Conservation (phyloP, 23 tunicate species). For the Trididemnum nubilum region DNA sequence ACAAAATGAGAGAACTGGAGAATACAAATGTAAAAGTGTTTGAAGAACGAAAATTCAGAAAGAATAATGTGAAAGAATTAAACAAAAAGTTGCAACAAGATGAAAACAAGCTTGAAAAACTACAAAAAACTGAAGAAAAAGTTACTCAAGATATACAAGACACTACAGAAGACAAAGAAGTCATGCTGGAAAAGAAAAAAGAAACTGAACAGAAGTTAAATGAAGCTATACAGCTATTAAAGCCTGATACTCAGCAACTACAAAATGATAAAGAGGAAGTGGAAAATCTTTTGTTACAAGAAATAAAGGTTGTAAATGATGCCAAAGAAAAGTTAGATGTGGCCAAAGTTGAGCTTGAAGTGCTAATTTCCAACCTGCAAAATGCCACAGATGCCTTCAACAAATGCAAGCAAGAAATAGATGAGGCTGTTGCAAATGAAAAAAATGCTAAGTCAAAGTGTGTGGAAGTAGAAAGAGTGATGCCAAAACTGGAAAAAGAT, state of each 20-base stretch:
- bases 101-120: conserved; percentile 41
- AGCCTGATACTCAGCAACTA: conserved; percentile 60
- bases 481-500: conserved; percentile 52
- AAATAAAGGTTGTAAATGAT: conserved; percentile 79
- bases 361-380: conserved; percentile 45
- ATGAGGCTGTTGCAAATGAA: conserved; percentile 14
- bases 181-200: conserved; percentile 51
- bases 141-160: conserved; percentile 44
- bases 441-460: conserved; percentile 28
- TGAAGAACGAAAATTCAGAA: conserved; percentile 82
- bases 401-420: conserved; percentile 42
- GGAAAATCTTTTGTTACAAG: conserved; percentile 48
- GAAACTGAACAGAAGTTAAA: conserved; percentile 54
- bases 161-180: conserved; percentile 40
- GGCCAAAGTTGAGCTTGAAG: conserved; percentile 53
- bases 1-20: conserved; percentile 82
- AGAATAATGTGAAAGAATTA: conserved; percentile 63
- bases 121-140: conserved; percentile 27
- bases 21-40: conserved; percentile 77
- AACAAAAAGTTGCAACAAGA: conserved; percentile 65
- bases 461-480: neutral
- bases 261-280: conserved; percentile 66
- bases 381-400: conserved; percentile 64
- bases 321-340: conserved; percentile 64
- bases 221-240: conserved; percentile 46